Evolutionary conservation across 1,140 invertebrate species (phyloP).

Genomic region (Saccostrea glomerata): DNA sequence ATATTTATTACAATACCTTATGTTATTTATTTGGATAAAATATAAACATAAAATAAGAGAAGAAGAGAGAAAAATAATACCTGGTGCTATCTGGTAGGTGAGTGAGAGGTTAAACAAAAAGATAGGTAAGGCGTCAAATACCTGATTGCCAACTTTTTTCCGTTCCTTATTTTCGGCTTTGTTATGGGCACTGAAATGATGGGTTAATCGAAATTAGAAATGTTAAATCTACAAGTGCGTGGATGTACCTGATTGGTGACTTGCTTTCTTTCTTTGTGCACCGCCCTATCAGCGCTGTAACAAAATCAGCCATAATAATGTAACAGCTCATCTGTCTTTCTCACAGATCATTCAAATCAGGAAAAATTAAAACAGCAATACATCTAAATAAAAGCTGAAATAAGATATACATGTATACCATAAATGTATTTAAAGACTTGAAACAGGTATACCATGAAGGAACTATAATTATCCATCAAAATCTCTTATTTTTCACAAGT

Average conservation of each 20-base stretch:
- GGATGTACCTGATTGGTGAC: conserved; percentile 9
- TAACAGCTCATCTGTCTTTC: too few species aligned
- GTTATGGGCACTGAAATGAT: conserved; percentile 91
- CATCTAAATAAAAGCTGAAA: too few species aligned
- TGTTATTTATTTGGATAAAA: too few species aligned
- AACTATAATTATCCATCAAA: too few species aligned
- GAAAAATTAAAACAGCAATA: too few species aligned
- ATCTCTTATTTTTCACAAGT: too few species aligned
- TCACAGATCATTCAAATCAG: too few species aligned
- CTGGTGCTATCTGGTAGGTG: neutral
- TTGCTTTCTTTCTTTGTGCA: neutral
- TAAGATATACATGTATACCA: too few species aligned
- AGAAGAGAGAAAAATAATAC: neutral
- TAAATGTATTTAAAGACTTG: too few species aligned
- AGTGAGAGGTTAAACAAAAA: neutral
- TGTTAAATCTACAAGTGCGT: neutral
- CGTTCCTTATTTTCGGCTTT: conserved; percentile 93
- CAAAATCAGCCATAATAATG: neutral
- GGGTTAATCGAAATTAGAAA: neutral
- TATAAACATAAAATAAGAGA: too few species aligned
- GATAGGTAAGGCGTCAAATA: conserved; percentile 57
- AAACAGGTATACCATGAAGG: too few species aligned
- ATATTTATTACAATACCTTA: too few species aligned
- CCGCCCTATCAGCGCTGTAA: neutral
- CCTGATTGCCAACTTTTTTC: conserved; percentile 94